These are phyloP conservation scores for Tipula helvola DNA, from an alignment of 2,888 invertebrate species.

Conservation along the genomic window DNA sequence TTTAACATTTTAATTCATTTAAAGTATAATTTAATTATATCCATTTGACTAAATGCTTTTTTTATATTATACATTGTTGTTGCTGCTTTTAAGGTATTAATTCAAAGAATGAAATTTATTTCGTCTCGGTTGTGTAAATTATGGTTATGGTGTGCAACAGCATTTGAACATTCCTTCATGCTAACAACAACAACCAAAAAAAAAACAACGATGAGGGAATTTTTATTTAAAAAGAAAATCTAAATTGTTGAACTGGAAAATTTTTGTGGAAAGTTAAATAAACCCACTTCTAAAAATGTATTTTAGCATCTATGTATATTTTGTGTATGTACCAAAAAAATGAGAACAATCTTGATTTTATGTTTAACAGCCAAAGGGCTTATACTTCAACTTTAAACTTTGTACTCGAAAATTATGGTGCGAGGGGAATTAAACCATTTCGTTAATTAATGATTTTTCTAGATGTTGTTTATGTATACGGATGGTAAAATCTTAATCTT, in stretches of 20 bases:
- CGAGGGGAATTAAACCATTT: neutral
- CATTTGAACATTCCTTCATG: neutral
- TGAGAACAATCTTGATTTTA: neutral
- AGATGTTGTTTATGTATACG: too few relatives aligned
- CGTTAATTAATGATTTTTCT: neutral
- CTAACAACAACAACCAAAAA: too few relatives aligned
- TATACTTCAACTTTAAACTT: neutral
- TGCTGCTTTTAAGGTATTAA: neutral
- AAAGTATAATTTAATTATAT: neutral
- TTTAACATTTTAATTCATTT: neutral
- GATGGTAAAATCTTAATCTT: too few relatives aligned
- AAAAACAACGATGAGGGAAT: neutral
- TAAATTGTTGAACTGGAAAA: neutral
- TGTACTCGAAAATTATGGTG: neutral
- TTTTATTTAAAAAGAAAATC: neutral
- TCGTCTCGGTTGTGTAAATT: neutral
- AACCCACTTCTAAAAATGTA: neutral
- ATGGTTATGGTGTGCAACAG: neutral
- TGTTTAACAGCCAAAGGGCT: neutral
- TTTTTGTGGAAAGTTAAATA: neutral
- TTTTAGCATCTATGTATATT: neutral
- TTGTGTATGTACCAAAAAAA: neutral
- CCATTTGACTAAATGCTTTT: neutral
- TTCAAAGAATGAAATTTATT: neutral
- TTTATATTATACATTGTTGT: neutral